phyloP scores from a whole-genome alignment of 2,797 vertebrate species.

The Diplodus sargus region DNA sequence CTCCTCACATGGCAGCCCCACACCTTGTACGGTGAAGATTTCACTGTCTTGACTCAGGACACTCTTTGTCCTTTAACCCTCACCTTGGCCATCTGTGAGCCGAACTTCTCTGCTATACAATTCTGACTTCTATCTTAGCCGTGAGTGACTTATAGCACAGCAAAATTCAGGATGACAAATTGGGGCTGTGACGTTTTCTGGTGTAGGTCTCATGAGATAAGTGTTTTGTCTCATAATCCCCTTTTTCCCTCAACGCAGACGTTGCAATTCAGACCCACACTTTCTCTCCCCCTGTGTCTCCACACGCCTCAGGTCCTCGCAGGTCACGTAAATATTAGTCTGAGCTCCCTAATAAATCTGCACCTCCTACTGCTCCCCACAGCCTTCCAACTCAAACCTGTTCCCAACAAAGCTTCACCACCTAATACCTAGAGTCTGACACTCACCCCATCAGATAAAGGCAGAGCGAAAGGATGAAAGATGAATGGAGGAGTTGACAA shows the following conservation, averaged over 20 bases:
- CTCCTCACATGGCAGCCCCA: constrained; percentile 59
- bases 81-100: not conserved
- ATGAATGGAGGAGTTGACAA: constrained; percentile 57
- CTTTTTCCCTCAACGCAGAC: constrained; percentile 27
- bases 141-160: constrained; percentile 33
- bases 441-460: constrained; percentile 25
- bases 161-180: constrained; percentile 60
- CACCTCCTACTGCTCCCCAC: constrained; percentile 58
- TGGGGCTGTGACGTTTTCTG: constrained; percentile 32
- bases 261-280: constrained; percentile 42
- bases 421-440: constrained; percentile 50
- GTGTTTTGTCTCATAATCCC: constrained; percentile 52
- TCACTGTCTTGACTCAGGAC: not conserved
- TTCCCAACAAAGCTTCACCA: constrained; percentile 46
- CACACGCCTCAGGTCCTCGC: constrained; percentile 55
- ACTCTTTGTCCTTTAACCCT: constrained; percentile 12
- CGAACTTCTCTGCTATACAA: not conserved
- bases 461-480: constrained; percentile 31
- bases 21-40: constrained; percentile 68
- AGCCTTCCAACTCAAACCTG: constrained; percentile 33
- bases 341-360: constrained; percentile 76
- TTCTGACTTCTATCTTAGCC: constrained; percentile 1
- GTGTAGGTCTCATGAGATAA: constrained; percentile 30
- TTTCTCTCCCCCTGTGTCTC: constrained; percentile 48
- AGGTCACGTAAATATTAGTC: constrained; percentile 78